Evolutionary conservation across 2,888 invertebrate genomes (phyloP), one percentile per base, ranked within the genome.

Genomic region (Trichogramma evanescens): DNA sequence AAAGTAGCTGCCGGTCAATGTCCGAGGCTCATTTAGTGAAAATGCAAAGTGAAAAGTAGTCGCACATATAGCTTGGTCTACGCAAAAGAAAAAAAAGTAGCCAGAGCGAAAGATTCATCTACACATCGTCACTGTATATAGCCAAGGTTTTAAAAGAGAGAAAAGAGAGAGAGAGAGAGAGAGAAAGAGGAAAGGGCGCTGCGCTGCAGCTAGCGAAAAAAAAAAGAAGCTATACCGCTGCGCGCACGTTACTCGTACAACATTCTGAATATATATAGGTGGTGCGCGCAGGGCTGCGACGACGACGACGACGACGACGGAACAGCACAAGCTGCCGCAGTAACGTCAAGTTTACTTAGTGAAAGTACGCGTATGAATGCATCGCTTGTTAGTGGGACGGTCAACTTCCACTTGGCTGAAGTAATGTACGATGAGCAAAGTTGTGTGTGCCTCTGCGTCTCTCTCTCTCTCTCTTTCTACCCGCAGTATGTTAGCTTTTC

Each of bases 291-390:
- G 9, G 45, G 45, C n/a, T 45, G 45, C 45, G 50, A 13, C 13
- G 13, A 50, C 50, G 45, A 46, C 13, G 13, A 50, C 50, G 45
- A 46, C 10, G 13, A 48, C 40, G 50, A 45, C 44, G 54, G 46
- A 46, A 50, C 51, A n/a, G 58, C 62, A 61, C 59, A 59, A 57
- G 40, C 62, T 42, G 42, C 13, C 5, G 13, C 49, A 26, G 48
- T 39, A 49, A 40, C 45, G 54, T 59, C 54, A 58, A 64, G 68
- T 70, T 67, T 70, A 68, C 70, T 68, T 67, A 70, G 66, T 64
- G 65, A 64, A 67, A 68, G 67, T 69, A 65, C 65, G 66, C 65
- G 66, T 68, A 68, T 69, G 67, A 68, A 70, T 68, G 68, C 67
- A 65, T 68, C 60, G 65, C 68, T 69, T 67, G 68, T 68, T 66